phyloP scores from a whole-genome alignment of 2,888 invertebrate species.

The Apotomis capreana region DNA sequence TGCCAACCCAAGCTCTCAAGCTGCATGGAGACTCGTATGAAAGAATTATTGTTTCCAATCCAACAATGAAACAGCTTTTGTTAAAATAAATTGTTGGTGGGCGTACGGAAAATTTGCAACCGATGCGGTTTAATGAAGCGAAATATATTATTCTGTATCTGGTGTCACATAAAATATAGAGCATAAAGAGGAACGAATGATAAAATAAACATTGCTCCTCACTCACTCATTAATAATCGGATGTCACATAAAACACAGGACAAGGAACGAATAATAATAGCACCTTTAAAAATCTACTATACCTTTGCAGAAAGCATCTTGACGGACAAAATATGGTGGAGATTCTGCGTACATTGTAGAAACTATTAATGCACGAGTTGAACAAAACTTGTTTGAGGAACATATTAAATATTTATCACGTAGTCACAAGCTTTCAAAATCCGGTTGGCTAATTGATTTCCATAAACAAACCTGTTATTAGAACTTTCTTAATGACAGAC shows the following conservation, averaged over 20 bases:
- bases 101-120: constrained; percentile 40
- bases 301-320: no score
- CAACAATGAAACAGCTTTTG: constrained; percentile 56
- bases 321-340: no score
- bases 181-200: neutral
- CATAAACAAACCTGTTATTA: constrained; percentile 20
- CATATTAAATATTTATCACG: constrained; percentile 2
- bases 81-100: constrained; percentile 49
- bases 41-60: constrained; percentile 54
- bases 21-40: constrained; percentile 47
- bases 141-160: constrained; percentile 5
- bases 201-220: no score
- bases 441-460: constrained; percentile 13
- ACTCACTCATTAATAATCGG: no score
- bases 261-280: no score
- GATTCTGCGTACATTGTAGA: neutral
- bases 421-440: constrained; percentile 28
- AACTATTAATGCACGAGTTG: neutral
- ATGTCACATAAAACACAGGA: no score
- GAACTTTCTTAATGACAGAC: constrained; percentile 29
- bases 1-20: constrained; percentile 48
- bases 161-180: constrained; percentile 3
- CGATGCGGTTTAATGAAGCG: constrained; percentile 23
- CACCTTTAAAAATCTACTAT: no score
- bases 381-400: constrained; percentile 6